These are phyloP conservation scores for Quiscalus mexicanus DNA, from an alignment of 2,113 vertebrate species.

Conservation along the genomic window DNA sequence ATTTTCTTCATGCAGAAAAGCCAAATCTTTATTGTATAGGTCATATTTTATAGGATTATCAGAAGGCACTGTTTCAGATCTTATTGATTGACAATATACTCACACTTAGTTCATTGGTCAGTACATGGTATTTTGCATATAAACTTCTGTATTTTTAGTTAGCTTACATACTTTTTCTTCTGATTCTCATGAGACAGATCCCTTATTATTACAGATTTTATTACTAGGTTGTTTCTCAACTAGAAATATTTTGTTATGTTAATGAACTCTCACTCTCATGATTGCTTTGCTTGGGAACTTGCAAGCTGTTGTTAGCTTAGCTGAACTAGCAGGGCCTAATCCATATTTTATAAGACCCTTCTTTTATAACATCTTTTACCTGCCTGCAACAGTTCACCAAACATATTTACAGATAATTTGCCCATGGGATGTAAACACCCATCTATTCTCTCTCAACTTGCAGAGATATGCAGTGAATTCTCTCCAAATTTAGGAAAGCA, in stretches of 20 bases:
- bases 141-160: neutral
- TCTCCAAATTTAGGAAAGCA: neutral
- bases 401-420: neutral
- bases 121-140: neutral
- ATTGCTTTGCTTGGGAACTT: neutral
- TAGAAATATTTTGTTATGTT: neutral
- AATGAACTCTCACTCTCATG: neutral
- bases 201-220: neutral
- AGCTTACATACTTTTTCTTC: neutral
- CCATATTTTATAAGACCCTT: neutral
- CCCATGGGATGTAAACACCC: too few relatives aligned
- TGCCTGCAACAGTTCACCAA: neutral
- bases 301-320: neutral
- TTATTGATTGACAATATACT: neutral
- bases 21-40: neutral
- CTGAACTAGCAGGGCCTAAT: neutral
- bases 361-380: neutral
- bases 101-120: neutral
- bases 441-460: neutral
- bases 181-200: neutral
- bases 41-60: neutral
- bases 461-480: neutral
- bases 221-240: neutral
- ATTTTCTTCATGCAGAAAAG: neutral
- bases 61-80: neutral